Percentiles rank a stretch among this genome's conserved stretches.
These are phyloP conservation scores for Elysia chlorotica DNA, from an alignment of 1,140 invertebrate species.

Conservation along the genomic window DNA sequence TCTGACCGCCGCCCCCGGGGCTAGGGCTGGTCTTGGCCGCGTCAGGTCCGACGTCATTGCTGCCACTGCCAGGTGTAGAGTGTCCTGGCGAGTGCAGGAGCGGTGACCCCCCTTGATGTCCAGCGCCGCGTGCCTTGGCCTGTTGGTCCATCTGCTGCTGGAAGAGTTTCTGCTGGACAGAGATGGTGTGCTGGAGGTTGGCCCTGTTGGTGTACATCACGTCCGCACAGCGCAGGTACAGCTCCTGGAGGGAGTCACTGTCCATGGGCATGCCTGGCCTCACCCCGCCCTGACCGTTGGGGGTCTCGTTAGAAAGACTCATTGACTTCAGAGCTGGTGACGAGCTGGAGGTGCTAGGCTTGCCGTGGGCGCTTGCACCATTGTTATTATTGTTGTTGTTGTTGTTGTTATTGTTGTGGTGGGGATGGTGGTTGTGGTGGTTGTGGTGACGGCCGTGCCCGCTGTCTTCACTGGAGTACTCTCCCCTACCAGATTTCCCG, in stretches of 20 bases:
- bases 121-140: slow-evolving; percentile 21
- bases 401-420: too few relatives aligned
- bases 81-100: slow-evolving; percentile 39
- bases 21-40: slow-evolving; percentile 36
- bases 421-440: too few relatives aligned
- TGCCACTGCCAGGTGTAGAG: slow-evolving; percentile 12
- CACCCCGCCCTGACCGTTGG: too few relatives aligned
- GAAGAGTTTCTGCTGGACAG: slow-evolving; percentile 75
- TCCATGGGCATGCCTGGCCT: slow-evolving; percentile 29
- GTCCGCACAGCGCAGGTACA: slow-evolving; percentile 59
- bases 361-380: too few relatives aligned
- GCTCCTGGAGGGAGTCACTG: slow-evolving; percentile 54
- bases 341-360: slow-evolving; percentile 1
- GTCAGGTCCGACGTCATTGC: slow-evolving; percentile 37
- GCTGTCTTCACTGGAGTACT: slow-evolving; percentile 46
- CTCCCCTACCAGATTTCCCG: too few relatives aligned
- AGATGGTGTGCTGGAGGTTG: slow-evolving; percentile 75
- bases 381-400: too few relatives aligned
- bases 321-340: slow-evolving; percentile 25
- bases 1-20: too few relatives aligned
- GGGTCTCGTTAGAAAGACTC: too few relatives aligned
- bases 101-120: too few relatives aligned
- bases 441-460: slow-evolving; percentile 25
- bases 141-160: slow-evolving; percentile 63
- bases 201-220: slow-evolving; percentile 76